phyloP scores from a whole-genome alignment of 1,140 invertebrate genomes.

The Mylabris phalerata region DNA sequence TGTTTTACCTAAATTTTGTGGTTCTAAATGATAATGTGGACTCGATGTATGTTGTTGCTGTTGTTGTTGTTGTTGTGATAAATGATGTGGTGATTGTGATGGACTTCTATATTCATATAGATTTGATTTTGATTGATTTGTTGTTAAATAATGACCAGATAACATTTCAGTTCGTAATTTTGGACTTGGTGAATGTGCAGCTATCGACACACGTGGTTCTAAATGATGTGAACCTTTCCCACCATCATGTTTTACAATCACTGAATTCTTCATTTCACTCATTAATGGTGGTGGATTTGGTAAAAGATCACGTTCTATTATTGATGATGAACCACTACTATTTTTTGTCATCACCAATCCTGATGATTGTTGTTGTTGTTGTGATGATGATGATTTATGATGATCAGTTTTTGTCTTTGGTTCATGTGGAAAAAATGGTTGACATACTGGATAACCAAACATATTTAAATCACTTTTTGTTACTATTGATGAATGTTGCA shows the following conservation, averaged over 20 bases:
- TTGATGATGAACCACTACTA: constrained; percentile 19
- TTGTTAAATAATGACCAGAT: constrained; percentile 51
- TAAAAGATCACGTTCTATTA: constrained; percentile 45
- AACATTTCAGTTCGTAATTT: constrained; percentile 55
- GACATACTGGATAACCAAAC: constrained; percentile 62
- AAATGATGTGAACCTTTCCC: constrained; percentile 49
- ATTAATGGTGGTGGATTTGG: constrained; percentile 55
- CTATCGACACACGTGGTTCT: constrained; percentile 49
- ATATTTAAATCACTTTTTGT: constrained; percentile 67
- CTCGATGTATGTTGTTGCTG: constrained; percentile 18
- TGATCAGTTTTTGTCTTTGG: constrained; percentile 45
- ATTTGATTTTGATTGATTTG: constrained; percentile 41
- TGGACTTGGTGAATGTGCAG: constrained; percentile 52
- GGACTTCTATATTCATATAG: constrained; percentile 52
- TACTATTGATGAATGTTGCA: constrained; percentile 53
- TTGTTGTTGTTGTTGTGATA: constrained; percentile 27
- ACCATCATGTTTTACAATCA: constrained; percentile 70
- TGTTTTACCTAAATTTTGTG: constrained; percentile 34
- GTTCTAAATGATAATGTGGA: constrained; percentile 38
- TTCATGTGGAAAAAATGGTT: constrained; percentile 47
- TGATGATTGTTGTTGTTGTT: constrained; percentile 22
- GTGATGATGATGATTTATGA: constrained; percentile 40
- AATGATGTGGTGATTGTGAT: constrained; percentile 50
- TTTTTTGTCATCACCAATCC: constrained; percentile 41
- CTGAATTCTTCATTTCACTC: constrained; percentile 64